Conservation (phyloP, 2,113 vertebrate genomes). For the Pelmatolapia mariae region DNA sequence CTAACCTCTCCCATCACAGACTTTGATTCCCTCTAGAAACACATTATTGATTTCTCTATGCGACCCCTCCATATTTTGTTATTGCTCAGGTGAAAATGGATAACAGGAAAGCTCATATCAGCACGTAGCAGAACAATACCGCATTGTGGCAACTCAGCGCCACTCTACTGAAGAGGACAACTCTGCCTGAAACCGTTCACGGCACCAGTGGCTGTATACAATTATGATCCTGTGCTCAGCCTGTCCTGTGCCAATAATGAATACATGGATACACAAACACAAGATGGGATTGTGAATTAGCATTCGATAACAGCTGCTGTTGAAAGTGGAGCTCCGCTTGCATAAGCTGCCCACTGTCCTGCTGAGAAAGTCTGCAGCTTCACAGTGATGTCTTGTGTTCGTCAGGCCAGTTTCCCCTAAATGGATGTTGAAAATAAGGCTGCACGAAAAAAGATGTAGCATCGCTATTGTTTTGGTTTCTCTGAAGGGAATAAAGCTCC, state of each 20-base stretch:
- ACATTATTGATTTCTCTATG: slow-evolving; percentile 40
- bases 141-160: slow-evolving; percentile 23
- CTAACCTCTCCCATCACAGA: slow-evolving; percentile 30
- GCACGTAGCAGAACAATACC: slow-evolving; percentile 5
- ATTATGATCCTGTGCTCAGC: slow-evolving; percentile 14
- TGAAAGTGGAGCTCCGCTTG: slow-evolving; percentile 27
- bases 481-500: background rate
- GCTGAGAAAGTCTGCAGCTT: background rate
- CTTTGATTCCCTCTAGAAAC: slow-evolving; percentile 37
- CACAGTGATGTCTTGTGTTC: background rate
- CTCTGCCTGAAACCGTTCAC: slow-evolving; percentile 8
- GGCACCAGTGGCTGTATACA: slow-evolving; percentile 22
- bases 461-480: background rate
- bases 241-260: slow-evolving; percentile 16
- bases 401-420: background rate
- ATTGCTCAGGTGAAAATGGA: slow-evolving; percentile 45
- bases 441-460: background rate
- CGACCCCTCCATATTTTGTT: slow-evolving; percentile 26
- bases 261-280: slow-evolving; percentile 49
- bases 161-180: background rate
- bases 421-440: background rate
- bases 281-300: slow-evolving; percentile 36
- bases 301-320: slow-evolving; percentile 26
- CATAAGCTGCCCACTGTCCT: slow-evolving; percentile 16
- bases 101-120: slow-evolving; percentile 26